Conservation (phyloP, 2,113 vertebrate genomes). For the Acinonyx jubatus region DNA sequence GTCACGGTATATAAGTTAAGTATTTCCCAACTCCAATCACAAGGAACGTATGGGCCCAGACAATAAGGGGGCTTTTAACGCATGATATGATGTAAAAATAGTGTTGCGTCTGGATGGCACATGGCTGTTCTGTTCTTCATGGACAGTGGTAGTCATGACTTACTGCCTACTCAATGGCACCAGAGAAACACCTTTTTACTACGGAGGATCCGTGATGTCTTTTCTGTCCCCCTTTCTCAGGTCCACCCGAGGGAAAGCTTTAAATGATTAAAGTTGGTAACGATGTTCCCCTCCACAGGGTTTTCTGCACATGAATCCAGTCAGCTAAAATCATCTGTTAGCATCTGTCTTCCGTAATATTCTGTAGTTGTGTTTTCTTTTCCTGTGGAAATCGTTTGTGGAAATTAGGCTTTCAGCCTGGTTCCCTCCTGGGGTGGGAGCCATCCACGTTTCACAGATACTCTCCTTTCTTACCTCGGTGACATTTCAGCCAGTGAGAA, state of each 20-base stretch:
- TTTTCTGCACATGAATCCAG: neutral
- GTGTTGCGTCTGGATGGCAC: neutral
- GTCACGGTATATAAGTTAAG: neutral
- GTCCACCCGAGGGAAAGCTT: neutral
- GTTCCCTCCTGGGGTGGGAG: neutral
- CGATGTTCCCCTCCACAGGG: neutral
- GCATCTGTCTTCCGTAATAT: neutral
- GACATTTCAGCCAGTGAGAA: no score
- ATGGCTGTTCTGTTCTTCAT: neutral
- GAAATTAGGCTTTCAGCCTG: neutral
- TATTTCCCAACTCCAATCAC: neutral
- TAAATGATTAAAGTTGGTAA: neutral
- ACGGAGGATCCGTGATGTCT: neutral
- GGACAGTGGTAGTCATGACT: neutral
- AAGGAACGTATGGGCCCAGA: neutral
- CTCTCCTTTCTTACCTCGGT: no score
- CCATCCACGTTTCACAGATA: neutral
- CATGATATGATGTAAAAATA: fast-evolving
- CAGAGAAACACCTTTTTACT: neutral
- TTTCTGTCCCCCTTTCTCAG: neutral
- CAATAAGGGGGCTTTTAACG: neutral
- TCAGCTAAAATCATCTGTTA: neutral
- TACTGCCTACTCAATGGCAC: neutral
- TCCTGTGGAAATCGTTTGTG: neutral
- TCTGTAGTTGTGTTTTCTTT: no score